Base-by-base conservation (phyloP, 2,113 vertebrate species). In the Malurus melanocephalus region DNA sequence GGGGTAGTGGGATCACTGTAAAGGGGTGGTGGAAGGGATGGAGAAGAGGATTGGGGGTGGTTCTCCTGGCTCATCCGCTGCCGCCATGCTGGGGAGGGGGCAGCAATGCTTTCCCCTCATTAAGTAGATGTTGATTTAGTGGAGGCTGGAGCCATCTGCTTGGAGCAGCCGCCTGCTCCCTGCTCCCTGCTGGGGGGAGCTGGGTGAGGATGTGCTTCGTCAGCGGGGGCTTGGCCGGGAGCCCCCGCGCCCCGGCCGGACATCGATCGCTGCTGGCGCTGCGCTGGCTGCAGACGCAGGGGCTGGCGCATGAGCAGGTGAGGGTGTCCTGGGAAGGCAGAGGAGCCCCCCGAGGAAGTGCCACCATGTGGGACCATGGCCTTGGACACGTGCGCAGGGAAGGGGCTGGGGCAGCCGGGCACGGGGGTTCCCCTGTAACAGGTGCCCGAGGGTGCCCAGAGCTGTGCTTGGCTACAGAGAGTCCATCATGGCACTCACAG, bases 141-240 rank as follows among this genome's bases (percentile, higher is more conserved):
- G 5, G 83, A 86, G 92, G 88, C 46, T 86, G 90, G 86, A 94
- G 77, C 93, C 92, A 94, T 94, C 95, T 95, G 93, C 88, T 91
- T 12, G 5, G 33, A 76, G 90, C 82, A 80, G 82, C 85, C 67
- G 32, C 73, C 74, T 4, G 45, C 80, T 91, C 81, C 67, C 73
- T 10, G 21, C 3, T 21, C 10, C 2, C 43, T 57, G 85, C 87
- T 2, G 52, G 60, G 76, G 86, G 84, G 73, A 85, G 81, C 80
- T 20, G 71, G 57, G 76, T 7, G 40, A 85, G 73, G 86, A 80
- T 91, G 86, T 91, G 91, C 91, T 94, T 85, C 2, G 55, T 91
- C 92, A 95, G 90, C 30, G 10, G 91, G 88, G 94, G 85, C 82
- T 79, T 94, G 93, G 88, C 72, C 2, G 0, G 75, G 71, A 93